phyloP scores from a whole-genome alignment of 1,140 invertebrate species.

The Calephelis nemesis region DNA sequence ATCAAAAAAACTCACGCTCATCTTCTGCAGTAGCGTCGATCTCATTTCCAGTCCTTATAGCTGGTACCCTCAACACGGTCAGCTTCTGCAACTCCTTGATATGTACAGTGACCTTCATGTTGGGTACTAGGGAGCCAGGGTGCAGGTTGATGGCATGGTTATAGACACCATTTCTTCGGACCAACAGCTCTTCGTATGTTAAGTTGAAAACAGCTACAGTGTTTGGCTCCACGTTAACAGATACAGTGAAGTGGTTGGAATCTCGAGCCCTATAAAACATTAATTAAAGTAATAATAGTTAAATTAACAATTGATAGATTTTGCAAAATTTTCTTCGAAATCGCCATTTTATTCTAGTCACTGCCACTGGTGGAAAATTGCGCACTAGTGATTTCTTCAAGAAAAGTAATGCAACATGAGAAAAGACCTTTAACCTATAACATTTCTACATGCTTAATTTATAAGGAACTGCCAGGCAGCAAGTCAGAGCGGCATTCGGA shows the following conservation, averaged over 20 bases:
- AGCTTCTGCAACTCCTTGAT: constrained; percentile 81
- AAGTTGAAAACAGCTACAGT: constrained; percentile 82
- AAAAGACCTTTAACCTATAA: too few species aligned
- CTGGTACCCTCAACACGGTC: constrained; percentile 78
- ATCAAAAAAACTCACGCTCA: constrained; percentile 50
- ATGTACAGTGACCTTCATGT: constrained; percentile 80
- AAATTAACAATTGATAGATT: too few species aligned
- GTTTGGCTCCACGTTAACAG: constrained; percentile 81
- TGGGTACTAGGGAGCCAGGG: constrained; percentile 80
- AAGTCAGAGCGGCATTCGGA: too few species aligned
- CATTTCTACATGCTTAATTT: too few species aligned
- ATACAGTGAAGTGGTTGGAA: constrained; percentile 82
- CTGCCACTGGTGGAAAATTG: too few species aligned
- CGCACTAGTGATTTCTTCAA: too few species aligned
- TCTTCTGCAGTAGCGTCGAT: constrained; percentile 74
- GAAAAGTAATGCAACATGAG: too few species aligned
- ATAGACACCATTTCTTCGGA: constrained; percentile 80
- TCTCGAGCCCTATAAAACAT: constrained; percentile 78
- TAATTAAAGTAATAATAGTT: too few species aligned
- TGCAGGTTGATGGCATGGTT: constrained; percentile 82
- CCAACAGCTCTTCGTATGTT: constrained; percentile 83
- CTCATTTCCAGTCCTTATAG: constrained; percentile 81
- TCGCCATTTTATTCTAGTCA: too few species aligned
- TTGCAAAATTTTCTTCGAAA: too few species aligned
- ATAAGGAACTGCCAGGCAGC: too few species aligned